Base-by-base conservation (phyloP, 2,888 invertebrate genomes). In the Beris chalybata region DNA sequence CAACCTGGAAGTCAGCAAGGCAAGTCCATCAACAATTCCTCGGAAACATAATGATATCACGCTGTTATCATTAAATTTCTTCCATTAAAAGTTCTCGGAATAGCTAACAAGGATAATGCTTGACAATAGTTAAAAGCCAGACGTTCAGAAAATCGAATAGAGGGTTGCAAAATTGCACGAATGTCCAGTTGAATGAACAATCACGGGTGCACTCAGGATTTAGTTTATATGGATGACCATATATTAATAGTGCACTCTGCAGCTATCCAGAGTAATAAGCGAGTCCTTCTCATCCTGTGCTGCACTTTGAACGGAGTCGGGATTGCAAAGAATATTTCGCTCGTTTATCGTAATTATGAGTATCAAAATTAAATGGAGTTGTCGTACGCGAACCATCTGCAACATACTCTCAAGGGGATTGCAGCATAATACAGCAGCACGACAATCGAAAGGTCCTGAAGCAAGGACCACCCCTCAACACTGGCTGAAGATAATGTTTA, bases 21-120 rank as follows among this genome's bases (percentile, higher is more conserved):
- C 11, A 5, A 5, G 53, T 12, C 54, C 32, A 22, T 38, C 38
- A 38, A 32, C 59, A 59, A 48, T 59, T 59, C 48, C 47, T 29
- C 13, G 50, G 50, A 61, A 52, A 61, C 50, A 29, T 61, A 61
- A 61, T 61, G 61, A 52, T 38, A 61, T 61, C 61, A 43, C 50
- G 61, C 61, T 52, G 61, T 61, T 61, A 61, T 61, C 61, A 61
- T 61, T 61, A 61, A 61, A 61, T 61, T 50, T 61, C 52, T 50
- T 15, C 61, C 43, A 61, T 61, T 61, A 61, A 61, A 61, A 52
- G 50, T 61, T 13, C 52, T 43, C 50, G 61, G 38, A 61, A 61
- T 52, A 61, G 50, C 15, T 61, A 38, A 61, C 61, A 13, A 61
- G 61, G 30, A 61, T 38, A 61, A 61, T 61, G 61, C 32, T 38